These are phyloP conservation scores for Pseudoips prasinana DNA, from an alignment of 2,888 invertebrate genomes.

Conservation along the genomic window DNA sequence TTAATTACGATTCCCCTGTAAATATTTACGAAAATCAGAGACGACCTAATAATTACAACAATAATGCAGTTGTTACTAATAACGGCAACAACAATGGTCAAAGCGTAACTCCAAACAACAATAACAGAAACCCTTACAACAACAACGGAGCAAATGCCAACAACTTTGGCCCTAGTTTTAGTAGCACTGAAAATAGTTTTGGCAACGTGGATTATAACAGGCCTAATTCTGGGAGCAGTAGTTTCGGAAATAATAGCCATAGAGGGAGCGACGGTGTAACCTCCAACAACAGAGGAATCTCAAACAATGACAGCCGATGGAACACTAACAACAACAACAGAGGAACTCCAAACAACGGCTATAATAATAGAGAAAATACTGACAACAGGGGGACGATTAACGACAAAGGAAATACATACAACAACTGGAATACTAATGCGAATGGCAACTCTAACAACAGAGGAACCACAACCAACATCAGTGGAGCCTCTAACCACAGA, in stretches of 20 bases:
- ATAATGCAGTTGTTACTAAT: no score
- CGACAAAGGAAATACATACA: no score
- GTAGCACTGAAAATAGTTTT: neutral
- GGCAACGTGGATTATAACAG: neutral
- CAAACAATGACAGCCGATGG: no score
- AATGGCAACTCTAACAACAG: neutral
- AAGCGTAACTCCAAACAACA: conserved; percentile 12
- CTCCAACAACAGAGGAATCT: no score
- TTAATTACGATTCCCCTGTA: conserved; percentile 1
- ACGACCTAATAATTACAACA: conserved; percentile 10
- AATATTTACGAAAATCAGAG: conserved; percentile 12
- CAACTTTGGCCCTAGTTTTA: neutral
- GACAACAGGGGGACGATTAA: no score
- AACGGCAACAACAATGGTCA: no score
- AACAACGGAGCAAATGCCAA: conserved; percentile 4
- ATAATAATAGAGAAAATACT: neutral
- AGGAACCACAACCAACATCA: neutral
- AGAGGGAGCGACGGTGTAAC: no score
- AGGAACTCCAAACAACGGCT: neutral
- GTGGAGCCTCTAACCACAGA: conserved; percentile 1
- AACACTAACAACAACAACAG: no score
- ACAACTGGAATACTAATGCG: no score
- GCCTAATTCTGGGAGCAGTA: neutral
- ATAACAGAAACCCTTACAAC: conserved; percentile 7
- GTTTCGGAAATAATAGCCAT: neutral